Evolutionary conservation across 2,797 vertebrate genomes (phyloP).

Genomic region (Centroberyx gerrardi): DNA sequence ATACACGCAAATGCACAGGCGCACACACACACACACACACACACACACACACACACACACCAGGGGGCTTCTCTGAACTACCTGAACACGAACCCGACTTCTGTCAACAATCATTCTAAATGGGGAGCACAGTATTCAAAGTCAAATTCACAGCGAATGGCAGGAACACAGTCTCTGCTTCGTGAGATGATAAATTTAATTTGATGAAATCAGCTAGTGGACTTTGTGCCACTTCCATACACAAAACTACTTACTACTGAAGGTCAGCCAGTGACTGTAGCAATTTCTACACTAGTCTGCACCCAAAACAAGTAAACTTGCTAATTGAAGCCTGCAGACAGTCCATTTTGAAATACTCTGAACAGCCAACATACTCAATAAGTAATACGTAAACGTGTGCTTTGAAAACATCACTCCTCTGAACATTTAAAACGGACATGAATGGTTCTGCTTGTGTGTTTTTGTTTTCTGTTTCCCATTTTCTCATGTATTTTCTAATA

Average conservation of each 20-base stretch:
- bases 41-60: not conserved
- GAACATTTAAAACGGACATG: too few relatives aligned
- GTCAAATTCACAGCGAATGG: slow-evolving; percentile 52
- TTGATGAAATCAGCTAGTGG: slow-evolving; percentile 31
- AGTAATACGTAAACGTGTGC: too few relatives aligned
- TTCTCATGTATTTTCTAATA: too few relatives aligned
- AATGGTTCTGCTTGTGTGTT: too few relatives aligned
- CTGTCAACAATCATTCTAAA: slow-evolving; percentile 72
- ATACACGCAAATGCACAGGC: slow-evolving; percentile 11
- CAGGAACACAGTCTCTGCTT: slow-evolving; percentile 57
- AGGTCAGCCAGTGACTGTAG: not conserved
- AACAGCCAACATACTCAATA: too few relatives aligned
- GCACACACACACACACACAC: slow-evolving; percentile 8
- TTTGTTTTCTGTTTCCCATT: too few relatives aligned
- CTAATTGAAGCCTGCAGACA: too few relatives aligned
- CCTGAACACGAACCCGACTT: slow-evolving; percentile 51
- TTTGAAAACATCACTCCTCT: too few relatives aligned
- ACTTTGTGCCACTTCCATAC: not conserved
- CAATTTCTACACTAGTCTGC: not conserved
- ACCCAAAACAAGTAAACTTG: too few relatives aligned
- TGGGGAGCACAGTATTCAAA: slow-evolving; percentile 31
- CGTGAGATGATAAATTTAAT: slow-evolving; percentile 28
- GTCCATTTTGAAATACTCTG: too few relatives aligned
- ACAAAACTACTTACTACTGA: too few relatives aligned
- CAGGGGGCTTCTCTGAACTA: slow-evolving; percentile 54